Base-by-base conservation (phyloP, 2,797 vertebrate species). In the Chrysocyon brachyurus region DNA sequence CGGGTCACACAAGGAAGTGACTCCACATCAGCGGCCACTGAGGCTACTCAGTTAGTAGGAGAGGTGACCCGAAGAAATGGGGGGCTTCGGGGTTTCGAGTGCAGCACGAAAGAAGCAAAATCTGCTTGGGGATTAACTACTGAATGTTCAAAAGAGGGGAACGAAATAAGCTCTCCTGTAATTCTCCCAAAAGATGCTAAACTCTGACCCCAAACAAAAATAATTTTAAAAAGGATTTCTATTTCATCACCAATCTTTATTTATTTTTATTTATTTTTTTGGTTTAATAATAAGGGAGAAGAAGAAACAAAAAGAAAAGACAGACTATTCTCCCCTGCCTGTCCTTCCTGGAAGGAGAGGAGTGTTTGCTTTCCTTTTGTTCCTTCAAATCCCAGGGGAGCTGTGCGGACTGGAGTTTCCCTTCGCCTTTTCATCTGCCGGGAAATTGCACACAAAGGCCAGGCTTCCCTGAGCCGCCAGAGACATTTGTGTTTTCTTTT, bases 301-400 rank as follows among this genome's bases (percentile, higher is more conserved):
- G 59, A 54, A 91, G 40, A 91, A 92, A 78, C 2, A 64, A 68
- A 61, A 93, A 96, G 66, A 72, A 91, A 91, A 95, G 72, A 40
- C 12, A 40, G 81, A 21, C 21, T 33, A 10, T 79, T 82, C 66
- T 91, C 33, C 19, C 84, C 63, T 84, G 68, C 87, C 63, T 75
- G 64, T 95, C 87, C 52, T 87, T 94, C 94, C 85, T 92, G 85
- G 90, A 96, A 93, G 78, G 87, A 24, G 33, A 79, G 68, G 61
- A 93, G 59, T 82, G 57, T 86, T 95, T 89, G 22, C 91, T 96
- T 95, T 97, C 75, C 94, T 87, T 97, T 97, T 96, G 89, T 97
- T 97, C 96, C 82, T 91, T 95, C 40, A 66, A 79, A 72, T 88
- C 88, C 70, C 83, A 33, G 24, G 64, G 49, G 85, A 88, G 81